Conservation (phyloP, 1,140 invertebrate genomes). For the Drosophila varians region DNA sequence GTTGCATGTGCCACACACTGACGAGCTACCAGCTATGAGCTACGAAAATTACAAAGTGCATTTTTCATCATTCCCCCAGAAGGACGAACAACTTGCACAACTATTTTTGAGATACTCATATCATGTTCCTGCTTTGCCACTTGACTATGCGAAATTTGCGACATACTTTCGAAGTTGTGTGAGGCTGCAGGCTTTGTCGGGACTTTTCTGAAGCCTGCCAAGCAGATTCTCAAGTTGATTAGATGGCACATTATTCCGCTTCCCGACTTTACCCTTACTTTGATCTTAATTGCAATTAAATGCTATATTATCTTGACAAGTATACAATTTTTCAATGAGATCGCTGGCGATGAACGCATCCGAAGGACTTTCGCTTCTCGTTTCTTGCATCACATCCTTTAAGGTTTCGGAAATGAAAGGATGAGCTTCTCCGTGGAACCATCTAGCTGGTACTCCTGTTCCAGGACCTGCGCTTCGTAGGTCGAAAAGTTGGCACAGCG, state of each 20-base stretch:
- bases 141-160: slow-evolving; percentile 41
- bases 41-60: slow-evolving; percentile 78
- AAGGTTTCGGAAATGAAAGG: too few species aligned
- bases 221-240: slow-evolving; percentile 19
- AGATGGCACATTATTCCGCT: slow-evolving; percentile 4
- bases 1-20: slow-evolving; percentile 63
- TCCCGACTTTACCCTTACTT: not conserved
- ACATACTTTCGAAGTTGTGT: slow-evolving; percentile 35
- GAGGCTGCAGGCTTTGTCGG: slow-evolving; percentile 2
- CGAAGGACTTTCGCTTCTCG: too few species aligned
- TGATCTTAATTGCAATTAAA: not conserved
- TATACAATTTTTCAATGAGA: too few species aligned
- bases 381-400: too few species aligned
- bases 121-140: slow-evolving; percentile 41
- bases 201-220: not conserved
- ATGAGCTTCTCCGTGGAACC: too few species aligned
- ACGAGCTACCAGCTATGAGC: slow-evolving; percentile 56
- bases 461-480: too few species aligned
- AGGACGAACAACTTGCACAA: slow-evolving; percentile 46
- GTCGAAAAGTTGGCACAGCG: too few species aligned
- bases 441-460: too few species aligned
- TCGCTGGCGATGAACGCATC: too few species aligned
- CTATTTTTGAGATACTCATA: slow-evolving; percentile 52
- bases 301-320: not conserved
- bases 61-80: slow-evolving; percentile 67